Base-by-base conservation (phyloP, 2,888 invertebrate species). In the Chloromyia formosa region DNA sequence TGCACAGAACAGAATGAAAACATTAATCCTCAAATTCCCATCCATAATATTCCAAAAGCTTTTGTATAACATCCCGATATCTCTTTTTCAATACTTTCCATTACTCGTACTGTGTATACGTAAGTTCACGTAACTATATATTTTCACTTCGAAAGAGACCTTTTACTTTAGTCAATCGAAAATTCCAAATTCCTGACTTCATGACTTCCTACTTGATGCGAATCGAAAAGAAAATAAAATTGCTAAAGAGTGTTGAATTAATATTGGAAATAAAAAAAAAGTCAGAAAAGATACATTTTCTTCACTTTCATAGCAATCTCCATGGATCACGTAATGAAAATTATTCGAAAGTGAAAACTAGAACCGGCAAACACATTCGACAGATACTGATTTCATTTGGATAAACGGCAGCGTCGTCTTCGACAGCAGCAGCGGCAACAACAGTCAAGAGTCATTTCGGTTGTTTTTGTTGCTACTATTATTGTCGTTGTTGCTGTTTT, bases 311-410 rank as follows among this genome's bases (percentile, higher is more conserved):
- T 56, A 20, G 27, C 27, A 35, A 35, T 35, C 27, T 35, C 27
- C 20, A 20, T 18, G 16, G 20, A 56, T 56, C 56, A 20, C 20
- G 56, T 56, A 56, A 56, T 16, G 7, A 35, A 35, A 20, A 56
- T 20, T 56, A 18, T 18, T 56, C 56, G 56, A 56, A 56, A 56
- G 56, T 56, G 56, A 56, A 35, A 56, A 56, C 56, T 56, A 56
- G 16, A 56, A 56, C 16, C 18, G 53, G 27, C 27, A 35, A 35
- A 35, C 27, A 35, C 7, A 35, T 35, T 35, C 27, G 27, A 35
- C 27, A 35, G 27, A 35, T 7, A 35, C 27, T 35, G 27, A 35
- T 35, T 35, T 35, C 27, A 35, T 35, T 35, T 35, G 27, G 27
- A 35, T 35, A 35, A 35, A 35, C 27, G 27, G 27, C 27, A 35